A percentile compares a stretch with the other conserved stretches of the same genome.
phyloP scores from a whole-genome alignment of 2,888 invertebrate genomes.

The Peribatodes rhomboidaria region DNA sequence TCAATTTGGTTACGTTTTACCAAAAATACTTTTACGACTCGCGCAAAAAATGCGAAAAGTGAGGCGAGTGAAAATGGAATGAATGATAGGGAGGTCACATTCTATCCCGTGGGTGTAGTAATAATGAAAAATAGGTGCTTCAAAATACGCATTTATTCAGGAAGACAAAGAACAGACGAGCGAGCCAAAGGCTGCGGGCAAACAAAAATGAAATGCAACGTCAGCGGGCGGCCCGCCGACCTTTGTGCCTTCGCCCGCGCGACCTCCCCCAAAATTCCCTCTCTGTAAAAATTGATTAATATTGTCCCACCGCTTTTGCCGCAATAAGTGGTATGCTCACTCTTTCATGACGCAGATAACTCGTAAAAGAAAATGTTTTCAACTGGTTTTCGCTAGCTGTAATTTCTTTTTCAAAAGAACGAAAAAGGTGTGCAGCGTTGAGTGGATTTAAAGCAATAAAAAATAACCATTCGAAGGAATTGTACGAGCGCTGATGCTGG shows the following conservation, averaged over 20 bases:
- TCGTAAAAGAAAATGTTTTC: constrained; percentile 68
- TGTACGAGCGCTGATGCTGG: constrained; percentile 60
- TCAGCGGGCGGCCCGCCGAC: constrained; percentile 72
- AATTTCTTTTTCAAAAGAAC: constrained; percentile 60
- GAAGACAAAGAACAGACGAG: constrained; percentile 75
- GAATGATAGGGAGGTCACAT: constrained; percentile 58
- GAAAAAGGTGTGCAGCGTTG: constrained; percentile 60
- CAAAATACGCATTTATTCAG: constrained; percentile 77
- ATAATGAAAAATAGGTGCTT: constrained; percentile 74
- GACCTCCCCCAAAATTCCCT: constrained; percentile 72
- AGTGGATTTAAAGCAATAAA: constrained; percentile 68
- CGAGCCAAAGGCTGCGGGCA: constrained; percentile 69
- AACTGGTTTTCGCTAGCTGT: constrained; percentile 61
- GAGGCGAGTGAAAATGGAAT: constrained; percentile 50
- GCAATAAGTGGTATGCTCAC: constrained; percentile 70
- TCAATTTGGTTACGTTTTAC: constrained; percentile 48
- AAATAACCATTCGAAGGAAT: constrained; percentile 65
- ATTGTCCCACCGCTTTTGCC: constrained; percentile 70
- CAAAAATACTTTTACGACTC: constrained; percentile 43
- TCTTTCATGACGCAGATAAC: constrained; percentile 63
- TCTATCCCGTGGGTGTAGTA: constrained; percentile 62
- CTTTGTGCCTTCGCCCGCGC: constrained; percentile 69
- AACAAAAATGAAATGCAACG: constrained; percentile 81
- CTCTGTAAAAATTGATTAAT: constrained; percentile 82
- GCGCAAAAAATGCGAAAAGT: constrained; percentile 46